phyloP scores from a whole-genome alignment of 1,140 invertebrate genomes.

The Drosophila subobscura region DNA sequence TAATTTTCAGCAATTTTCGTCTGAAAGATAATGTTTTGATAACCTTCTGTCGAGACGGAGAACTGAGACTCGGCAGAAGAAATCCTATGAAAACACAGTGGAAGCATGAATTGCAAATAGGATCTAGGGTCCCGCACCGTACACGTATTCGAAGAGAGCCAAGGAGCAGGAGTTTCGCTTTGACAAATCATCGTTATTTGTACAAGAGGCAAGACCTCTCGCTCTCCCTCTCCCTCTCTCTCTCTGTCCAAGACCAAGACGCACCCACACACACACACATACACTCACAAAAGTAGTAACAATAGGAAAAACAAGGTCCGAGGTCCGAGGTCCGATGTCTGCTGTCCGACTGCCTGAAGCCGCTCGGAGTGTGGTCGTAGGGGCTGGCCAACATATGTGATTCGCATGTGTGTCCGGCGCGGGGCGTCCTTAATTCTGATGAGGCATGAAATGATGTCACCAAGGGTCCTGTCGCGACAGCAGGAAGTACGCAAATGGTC shows the following conservation, averaged over 20 bases:
- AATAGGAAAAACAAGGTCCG: constrained; percentile 74
- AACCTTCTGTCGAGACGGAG: constrained; percentile 58
- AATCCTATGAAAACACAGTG: constrained; percentile 77
- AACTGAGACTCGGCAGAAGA: constrained; percentile 48
- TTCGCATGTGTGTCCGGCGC: constrained; percentile 68
- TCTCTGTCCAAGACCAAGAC: constrained; percentile 43
- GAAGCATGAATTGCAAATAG: constrained; percentile 80
- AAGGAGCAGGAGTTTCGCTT: constrained; percentile 27
- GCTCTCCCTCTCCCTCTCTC: too few relatives aligned
- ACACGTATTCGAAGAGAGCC: not conserved
- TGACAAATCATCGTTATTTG: constrained; percentile 79
- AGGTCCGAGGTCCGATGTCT: constrained; percentile 6
- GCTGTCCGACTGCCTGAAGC: too few relatives aligned
- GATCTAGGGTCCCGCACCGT: constrained; percentile 13
- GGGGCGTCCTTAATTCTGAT: constrained; percentile 74
- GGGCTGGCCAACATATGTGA: constrained; percentile 73
- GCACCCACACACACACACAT: constrained; percentile 13
- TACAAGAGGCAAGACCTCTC: constrained; percentile 56
- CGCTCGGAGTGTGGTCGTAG: constrained; percentile 9
- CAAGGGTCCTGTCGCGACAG: constrained; percentile 58
- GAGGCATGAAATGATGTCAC: constrained; percentile 83
- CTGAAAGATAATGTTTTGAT: constrained; percentile 70
- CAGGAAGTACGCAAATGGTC: constrained; percentile 59
- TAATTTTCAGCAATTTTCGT: constrained; percentile 80
- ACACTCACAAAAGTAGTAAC: constrained; percentile 67